Evolutionary conservation across 2,113 vertebrate species (phyloP).

Genomic region (Passer montanus): DNA sequence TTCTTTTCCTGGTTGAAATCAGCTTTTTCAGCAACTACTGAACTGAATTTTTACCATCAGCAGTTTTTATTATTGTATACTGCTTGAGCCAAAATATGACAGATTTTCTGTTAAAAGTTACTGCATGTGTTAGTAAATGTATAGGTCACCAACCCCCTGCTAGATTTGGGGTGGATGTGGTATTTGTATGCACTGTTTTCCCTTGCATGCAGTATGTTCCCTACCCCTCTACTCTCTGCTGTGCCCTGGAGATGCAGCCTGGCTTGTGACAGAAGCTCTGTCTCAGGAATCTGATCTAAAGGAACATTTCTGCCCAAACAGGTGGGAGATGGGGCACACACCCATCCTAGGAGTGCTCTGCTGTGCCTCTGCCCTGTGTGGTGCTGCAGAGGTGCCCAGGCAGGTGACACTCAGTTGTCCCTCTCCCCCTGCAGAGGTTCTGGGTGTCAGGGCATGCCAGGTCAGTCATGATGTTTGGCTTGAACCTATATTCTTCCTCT

Average conservation of each 20-base stretch:
- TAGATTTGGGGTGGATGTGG: not conserved
- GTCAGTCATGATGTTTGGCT: not conserved
- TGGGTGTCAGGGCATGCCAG: not conserved
- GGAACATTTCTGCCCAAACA: not conserved
- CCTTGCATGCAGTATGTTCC: not conserved
- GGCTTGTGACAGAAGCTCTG: not conserved
- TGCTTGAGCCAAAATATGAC: not conserved
- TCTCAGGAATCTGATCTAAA: not conserved
- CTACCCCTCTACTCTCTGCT: not conserved
- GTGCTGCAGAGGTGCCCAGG: not conserved
- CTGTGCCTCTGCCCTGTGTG: fast-evolving
- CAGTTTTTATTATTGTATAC: not conserved
- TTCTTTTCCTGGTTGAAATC: not conserved
- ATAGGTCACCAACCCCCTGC: not conserved
- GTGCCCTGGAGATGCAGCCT: not conserved
- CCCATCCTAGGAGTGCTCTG: not conserved
- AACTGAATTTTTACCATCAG: not conserved
- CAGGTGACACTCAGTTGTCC: fast-evolving
- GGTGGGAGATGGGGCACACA: fast-evolving
- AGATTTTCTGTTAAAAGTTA: not conserved
- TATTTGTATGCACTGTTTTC: not conserved
- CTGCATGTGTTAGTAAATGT: not conserved
- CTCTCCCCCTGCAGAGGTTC: not conserved
- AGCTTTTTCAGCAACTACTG: not conserved
- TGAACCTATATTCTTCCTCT: not conserved